Percentiles rank a stretch among this genome's conserved stretches.
phyloP scores from a whole-genome alignment of 2,113 vertebrate genomes.

The Excalfactoria chinensis region DNA sequence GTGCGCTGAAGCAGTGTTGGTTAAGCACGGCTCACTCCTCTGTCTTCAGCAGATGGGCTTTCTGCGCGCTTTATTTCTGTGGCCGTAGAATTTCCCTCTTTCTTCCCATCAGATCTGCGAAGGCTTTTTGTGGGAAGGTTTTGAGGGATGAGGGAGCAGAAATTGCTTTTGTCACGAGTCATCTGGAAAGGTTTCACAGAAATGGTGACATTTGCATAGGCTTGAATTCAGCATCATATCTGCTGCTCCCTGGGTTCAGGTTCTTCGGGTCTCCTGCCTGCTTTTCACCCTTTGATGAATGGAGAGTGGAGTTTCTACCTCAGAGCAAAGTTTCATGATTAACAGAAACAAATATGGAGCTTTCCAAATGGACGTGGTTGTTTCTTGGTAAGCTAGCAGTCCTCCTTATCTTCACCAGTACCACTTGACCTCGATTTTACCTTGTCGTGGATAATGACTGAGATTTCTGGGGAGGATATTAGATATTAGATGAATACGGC shows the following conservation, averaged over 20 bases:
- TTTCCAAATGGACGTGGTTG: constrained; percentile 49
- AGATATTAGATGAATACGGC: neutral
- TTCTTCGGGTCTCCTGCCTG: constrained; percentile 56
- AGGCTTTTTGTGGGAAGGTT: neutral
- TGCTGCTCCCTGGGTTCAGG: constrained; percentile 66
- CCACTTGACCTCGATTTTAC: constrained; percentile 16
- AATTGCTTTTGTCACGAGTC: neutral
- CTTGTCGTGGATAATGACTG: constrained; percentile 27
- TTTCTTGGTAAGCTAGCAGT: constrained; percentile 53
- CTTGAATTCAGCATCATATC: constrained; percentile 55
- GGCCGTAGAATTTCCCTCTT: neutral
- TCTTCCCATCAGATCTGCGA: neutral
- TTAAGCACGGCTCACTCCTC: neutral
- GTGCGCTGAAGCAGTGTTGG: neutral
- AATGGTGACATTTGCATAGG: neutral
- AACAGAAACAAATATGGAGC: constrained; percentile 60
- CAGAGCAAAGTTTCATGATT: constrained; percentile 59
- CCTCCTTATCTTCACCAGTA: constrained; percentile 37
- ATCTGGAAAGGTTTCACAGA: neutral
- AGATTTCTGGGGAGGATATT: constrained; percentile 52
- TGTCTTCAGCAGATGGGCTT: neutral
- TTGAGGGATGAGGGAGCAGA: neutral
- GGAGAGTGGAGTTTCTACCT: constrained; percentile 55
- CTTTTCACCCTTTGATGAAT: constrained; percentile 61
- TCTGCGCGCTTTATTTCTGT: neutral